Evolutionary conservation across 2,113 vertebrate species (phyloP).

Genomic region (Microtus pennsylvanicus): DNA sequence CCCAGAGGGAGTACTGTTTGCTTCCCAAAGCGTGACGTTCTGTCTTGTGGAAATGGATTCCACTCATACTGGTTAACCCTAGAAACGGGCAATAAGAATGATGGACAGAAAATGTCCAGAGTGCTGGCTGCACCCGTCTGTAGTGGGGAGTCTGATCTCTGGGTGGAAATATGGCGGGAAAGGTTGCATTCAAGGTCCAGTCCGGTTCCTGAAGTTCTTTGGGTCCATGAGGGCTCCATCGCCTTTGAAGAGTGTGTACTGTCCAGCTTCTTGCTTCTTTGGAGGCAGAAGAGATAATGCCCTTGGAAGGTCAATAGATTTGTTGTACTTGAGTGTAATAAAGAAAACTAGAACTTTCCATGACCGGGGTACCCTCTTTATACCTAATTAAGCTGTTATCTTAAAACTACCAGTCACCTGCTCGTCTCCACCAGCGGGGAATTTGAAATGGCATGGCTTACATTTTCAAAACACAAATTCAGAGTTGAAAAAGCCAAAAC

Average conservation of each 20-base stretch:
- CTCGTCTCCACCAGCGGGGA: conserved; percentile 63
- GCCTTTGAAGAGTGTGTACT: background rate
- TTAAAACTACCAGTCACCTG: background rate
- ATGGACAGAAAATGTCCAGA: background rate
- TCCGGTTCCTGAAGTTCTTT: background rate
- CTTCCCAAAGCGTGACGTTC: background rate
- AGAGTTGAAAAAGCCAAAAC: background rate
- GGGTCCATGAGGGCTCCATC: background rate
- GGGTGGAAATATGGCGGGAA: background rate
- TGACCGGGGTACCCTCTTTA: background rate
- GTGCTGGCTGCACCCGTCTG: background rate
- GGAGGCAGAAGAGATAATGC: background rate
- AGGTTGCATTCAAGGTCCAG: background rate
- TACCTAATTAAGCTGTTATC: background rate
- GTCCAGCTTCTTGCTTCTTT: background rate
- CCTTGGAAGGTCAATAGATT: background rate
- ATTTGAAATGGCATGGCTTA: conserved; percentile 69
- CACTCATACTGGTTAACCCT: background rate
- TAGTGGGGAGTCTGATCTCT: background rate
- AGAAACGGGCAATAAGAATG: background rate
- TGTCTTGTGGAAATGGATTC: background rate
- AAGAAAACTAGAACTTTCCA: conserved; percentile 15
- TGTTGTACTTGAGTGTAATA: background rate
- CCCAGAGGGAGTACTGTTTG: background rate
- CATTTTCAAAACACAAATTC: conserved; percentile 63